Conservation (phyloP, 2,888 invertebrate genomes). For the Drosophila mercatorum region DNA sequence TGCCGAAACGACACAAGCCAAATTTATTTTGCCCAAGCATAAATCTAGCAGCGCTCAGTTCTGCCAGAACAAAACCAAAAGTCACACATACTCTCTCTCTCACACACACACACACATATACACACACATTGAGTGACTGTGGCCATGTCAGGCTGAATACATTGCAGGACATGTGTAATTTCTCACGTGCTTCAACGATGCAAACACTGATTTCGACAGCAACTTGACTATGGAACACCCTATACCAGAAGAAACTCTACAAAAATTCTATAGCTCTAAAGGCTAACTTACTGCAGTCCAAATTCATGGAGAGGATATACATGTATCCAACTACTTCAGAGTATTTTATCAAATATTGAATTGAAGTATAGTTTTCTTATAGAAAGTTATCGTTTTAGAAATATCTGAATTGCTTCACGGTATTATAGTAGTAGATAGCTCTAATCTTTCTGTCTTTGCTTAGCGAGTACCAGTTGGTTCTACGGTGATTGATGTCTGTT, state of each 20-base stretch:
- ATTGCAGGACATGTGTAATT: constrained; percentile 75
- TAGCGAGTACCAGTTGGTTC: not conserved
- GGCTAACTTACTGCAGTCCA: no score
- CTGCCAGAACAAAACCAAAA: constrained; percentile 43
- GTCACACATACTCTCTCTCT: constrained; percentile 25
- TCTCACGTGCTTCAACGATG: constrained; percentile 64
- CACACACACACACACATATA: constrained; percentile 3
- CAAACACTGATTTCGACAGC: not conserved
- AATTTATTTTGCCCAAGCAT: constrained; percentile 63
- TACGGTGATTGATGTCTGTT: not conserved
- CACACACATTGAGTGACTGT: constrained; percentile 11
- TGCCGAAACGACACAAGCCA: constrained; percentile 57
- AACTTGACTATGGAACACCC: constrained; percentile 1
- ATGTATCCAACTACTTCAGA: no score
- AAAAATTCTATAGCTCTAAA: no score
- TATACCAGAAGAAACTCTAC: no score
- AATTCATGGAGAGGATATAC: no score
- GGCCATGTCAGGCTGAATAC: constrained; percentile 52
- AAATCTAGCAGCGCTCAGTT: constrained; percentile 48
- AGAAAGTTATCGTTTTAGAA: no score
- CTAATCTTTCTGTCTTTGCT: not conserved
- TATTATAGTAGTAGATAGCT: no score
- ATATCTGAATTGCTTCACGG: no score
- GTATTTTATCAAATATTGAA: no score
- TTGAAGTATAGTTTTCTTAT: no score